These are phyloP conservation scores for Macrotis lagotis DNA, from an alignment of 2,113 vertebrate species.

Conservation along the genomic window DNA sequence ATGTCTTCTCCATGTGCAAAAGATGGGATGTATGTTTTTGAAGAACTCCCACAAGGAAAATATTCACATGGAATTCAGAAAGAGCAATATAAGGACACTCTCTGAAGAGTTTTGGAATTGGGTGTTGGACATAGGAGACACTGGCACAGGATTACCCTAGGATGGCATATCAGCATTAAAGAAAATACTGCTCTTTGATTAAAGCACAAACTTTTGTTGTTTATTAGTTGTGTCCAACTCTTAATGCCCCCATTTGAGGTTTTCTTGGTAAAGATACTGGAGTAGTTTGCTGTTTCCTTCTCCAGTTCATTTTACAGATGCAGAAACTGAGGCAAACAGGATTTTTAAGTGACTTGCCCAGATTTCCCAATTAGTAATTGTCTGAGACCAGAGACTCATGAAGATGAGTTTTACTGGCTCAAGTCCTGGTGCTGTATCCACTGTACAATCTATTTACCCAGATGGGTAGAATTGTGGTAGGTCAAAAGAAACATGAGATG, in stretches of 20 bases:
- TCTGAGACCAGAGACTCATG: not conserved
- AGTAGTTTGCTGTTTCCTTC: not conserved
- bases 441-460: not conserved
- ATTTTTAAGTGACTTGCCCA: not conserved
- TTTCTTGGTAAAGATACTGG: not conserved
- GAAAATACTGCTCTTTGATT: not conserved
- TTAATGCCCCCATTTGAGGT: not conserved
- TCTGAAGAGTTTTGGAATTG: not conserved
- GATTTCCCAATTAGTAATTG: not conserved
- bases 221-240: not conserved
- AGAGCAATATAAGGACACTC: not conserved
- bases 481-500: not conserved
- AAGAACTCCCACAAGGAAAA: not conserved
- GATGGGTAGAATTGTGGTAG: not conserved
- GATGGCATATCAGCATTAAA: not conserved
- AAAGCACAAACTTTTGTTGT: not conserved
- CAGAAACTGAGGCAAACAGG: not conserved
- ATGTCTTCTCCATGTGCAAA: not conserved
- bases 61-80: not conserved
- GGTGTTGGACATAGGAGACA: not conserved
- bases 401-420: not conserved
- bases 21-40: not conserved
- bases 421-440: no score
- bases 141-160: no score
- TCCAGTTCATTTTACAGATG: not conserved